phyloP scores from a whole-genome alignment of 2,113 vertebrate species.

The Tragelaphus imberbis region DNA sequence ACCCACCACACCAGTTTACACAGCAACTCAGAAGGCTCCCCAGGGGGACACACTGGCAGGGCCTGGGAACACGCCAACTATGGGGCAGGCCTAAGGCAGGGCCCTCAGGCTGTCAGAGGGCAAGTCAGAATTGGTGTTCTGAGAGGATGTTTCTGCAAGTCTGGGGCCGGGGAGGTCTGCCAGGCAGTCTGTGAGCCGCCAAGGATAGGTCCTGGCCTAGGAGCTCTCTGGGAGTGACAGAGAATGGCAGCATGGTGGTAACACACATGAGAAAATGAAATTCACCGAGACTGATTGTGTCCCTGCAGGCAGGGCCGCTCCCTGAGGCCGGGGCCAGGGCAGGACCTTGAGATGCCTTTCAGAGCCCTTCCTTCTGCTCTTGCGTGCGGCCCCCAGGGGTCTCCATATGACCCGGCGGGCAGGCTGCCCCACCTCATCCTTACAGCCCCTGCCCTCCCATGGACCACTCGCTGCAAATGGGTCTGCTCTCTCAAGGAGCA shows the following conservation, averaged over 20 bases:
- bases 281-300: background rate
- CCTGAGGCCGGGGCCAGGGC: accelerated
- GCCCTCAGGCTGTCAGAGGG: background rate
- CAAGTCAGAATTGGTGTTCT: background rate
- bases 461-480: background rate
- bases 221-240: background rate
- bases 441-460: accelerated
- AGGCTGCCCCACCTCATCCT: background rate
- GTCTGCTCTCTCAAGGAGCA: background rate
- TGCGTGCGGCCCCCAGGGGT: accelerated
- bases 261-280: background rate
- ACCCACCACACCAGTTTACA: background rate
- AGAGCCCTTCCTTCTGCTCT: background rate
- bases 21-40: background rate
- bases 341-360: background rate
- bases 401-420: accelerated
- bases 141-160: background rate
- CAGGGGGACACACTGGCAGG: accelerated
- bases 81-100: accelerated
- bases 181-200: background rate
- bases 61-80: accelerated
- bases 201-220: background rate
- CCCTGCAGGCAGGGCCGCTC: background rate
- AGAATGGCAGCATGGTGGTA: background rate
- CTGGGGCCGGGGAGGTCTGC: accelerated